A percentile compares a stretch with the other conserved stretches of the same genome.
These are phyloP conservation scores for Hydraecia micacea DNA, from an alignment of 2,888 invertebrate genomes.

Conservation along the genomic window DNA sequence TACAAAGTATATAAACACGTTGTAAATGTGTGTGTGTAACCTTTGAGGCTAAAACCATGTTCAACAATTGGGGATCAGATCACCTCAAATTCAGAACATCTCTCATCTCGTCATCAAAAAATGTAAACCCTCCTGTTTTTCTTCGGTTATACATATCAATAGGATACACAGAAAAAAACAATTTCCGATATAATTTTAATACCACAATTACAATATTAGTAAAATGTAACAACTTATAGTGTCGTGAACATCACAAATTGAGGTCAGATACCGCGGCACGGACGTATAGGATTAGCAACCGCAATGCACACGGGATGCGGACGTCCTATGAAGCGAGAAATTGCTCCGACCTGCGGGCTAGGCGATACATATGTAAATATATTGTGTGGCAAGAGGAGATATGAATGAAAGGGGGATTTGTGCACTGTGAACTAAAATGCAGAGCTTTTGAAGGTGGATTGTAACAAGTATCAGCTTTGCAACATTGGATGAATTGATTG, in stretches of 20 bases:
- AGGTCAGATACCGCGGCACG: conserved; percentile 46
- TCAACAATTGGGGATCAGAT: not conserved
- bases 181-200: not conserved
- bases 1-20: too few relatives aligned
- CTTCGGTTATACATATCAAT: not conserved
- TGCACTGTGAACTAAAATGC: conserved; percentile 16
- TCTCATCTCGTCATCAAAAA: not conserved
- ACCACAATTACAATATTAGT: not conserved
- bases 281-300: conserved; percentile 41
- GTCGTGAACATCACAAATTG: conserved; percentile 38
- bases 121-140: too few relatives aligned
- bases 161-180: not conserved
- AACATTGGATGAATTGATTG: not conserved
- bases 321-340: conserved; percentile 46
- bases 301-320: conserved; percentile 39
- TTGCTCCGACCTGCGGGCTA: conserved; percentile 33
- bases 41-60: not conserved
- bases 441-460: not conserved
- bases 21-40: too few relatives aligned
- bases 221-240: conserved; percentile 4
- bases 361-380: conserved; percentile 42
- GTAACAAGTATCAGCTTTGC: not conserved
- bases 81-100: not conserved
- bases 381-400: conserved; percentile 25
- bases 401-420: conserved; percentile 40